Conservation (phyloP, 1,140 invertebrate species). For the Trichonephila clavipes region DNA sequence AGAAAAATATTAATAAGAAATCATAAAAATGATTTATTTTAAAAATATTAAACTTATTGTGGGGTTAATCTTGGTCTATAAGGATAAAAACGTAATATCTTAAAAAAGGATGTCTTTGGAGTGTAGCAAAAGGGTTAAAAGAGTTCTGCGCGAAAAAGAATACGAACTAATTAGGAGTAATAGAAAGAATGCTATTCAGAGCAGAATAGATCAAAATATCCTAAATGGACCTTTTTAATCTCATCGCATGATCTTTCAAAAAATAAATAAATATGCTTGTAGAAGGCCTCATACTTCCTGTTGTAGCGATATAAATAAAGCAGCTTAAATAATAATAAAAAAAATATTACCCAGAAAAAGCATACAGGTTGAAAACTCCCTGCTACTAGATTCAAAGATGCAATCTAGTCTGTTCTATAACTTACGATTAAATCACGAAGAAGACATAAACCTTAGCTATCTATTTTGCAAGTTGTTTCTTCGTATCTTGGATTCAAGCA, state of each 20-base stretch:
- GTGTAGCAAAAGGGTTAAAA: too few relatives aligned
- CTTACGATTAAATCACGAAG: background rate
- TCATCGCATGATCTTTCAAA: background rate
- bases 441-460: background rate
- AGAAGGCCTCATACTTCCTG: constrained; percentile 16
- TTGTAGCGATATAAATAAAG: background rate
- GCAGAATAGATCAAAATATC: background rate
- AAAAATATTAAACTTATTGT: too few relatives aligned
- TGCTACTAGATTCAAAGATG: constrained; percentile 8
- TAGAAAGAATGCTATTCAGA: too few relatives aligned
- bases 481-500: background rate
- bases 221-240: background rate
- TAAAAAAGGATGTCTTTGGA: too few relatives aligned
- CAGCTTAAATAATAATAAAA: background rate
- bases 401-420: constrained; percentile 10
- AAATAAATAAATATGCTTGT: background rate
- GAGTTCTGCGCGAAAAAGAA: too few relatives aligned
- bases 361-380: constrained; percentile 6
- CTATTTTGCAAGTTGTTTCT: background rate
- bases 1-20: too few relatives aligned
- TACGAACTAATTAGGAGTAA: too few relatives aligned
- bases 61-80: too few relatives aligned
- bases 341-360: constrained; percentile 3
- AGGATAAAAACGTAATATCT: too few relatives aligned
- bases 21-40: too few relatives aligned